Conservation (phyloP, 2,797 vertebrate species). For the Naso thynnoides region DNA sequence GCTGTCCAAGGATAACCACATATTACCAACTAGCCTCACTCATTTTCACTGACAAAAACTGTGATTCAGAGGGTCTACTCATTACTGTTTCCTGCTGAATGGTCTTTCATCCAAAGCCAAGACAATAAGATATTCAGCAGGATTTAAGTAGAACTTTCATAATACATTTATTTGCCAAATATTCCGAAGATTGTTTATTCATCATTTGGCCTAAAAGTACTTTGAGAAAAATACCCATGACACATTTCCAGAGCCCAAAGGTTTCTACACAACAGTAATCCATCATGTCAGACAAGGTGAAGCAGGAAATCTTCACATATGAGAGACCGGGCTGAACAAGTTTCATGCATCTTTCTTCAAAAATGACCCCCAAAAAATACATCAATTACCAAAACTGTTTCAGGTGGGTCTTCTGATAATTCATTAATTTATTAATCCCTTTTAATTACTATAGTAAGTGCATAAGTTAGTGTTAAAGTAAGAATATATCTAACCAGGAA, state of each 20-base stretch:
- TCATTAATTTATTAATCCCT: neutral
- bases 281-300: neutral
- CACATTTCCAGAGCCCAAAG: too few relatives aligned
- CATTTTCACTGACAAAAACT: neutral
- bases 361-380: neutral
- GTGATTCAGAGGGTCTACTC: neutral
- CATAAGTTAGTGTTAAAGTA: neutral
- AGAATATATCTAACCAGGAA: neutral
- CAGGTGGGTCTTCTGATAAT: neutral
- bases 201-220: neutral
- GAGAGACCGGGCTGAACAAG: neutral
- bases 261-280: too few relatives aligned
- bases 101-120: neutral
- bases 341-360: neutral
- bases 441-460: neutral
- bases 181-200: neutral
- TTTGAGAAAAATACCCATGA: neutral
- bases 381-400: neutral
- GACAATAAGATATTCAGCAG: too few relatives aligned
- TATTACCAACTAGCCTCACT: neutral
- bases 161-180: neutral
- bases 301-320: neutral
- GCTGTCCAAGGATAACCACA: slow-evolving; percentile 21
- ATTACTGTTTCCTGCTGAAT: neutral
- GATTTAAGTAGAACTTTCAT: too few relatives aligned